Evolutionary conservation across 2,888 invertebrate genomes (phyloP), one percentile per base, ranked within the genome.

Genomic region (Nomada ferruginata): DNA sequence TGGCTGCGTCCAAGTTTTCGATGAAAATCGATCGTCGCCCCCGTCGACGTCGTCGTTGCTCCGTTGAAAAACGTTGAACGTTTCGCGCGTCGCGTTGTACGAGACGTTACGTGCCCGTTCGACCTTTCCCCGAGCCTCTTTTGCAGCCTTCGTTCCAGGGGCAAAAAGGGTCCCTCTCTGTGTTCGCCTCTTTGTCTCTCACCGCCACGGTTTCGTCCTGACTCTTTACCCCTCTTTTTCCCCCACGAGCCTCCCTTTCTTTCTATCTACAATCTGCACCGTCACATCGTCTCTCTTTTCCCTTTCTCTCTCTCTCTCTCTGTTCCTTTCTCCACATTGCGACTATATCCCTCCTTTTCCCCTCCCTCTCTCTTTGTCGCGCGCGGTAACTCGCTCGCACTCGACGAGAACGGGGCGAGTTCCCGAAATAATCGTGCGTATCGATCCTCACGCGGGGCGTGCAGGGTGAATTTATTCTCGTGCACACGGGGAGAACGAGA

Each of bases 351-450:
- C 50, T 59, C 52, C n/a, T 18, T 47, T 55, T 64, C 53, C 42
- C 61, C 71, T 61, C 60, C 77, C 52, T 52, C 11, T 50, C 60
- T 60, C 64, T 29, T 57, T 44, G 52, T 68, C 73, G 55, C 72
- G 47, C 61, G 59, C 63, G 72, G 71, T 61, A 72, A 68, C 75
- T 85, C 82, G 83, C 79, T 80, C 77, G 63, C 78, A 69, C 83
- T 74, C 85, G 82, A 83, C 84, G 86, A 76, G 74, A 84, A 87
- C 89, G 84, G 88, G 89, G 89, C 83, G 89, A 89, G 89, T 89
- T 90, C 90, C 90, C 90, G 89, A 90, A 90, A 90, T 90, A 90
- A 90, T 90, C 90, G 90, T 89, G 89, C 89, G 89, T 90, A 90
- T 90, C 89, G 90, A 90, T 90, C 90, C 89, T 85, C 80, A 79